These are phyloP conservation scores for Cynoglossus semilaevis DNA, from an alignment of 2,113 vertebrate species.

Conservation along the genomic window DNA sequence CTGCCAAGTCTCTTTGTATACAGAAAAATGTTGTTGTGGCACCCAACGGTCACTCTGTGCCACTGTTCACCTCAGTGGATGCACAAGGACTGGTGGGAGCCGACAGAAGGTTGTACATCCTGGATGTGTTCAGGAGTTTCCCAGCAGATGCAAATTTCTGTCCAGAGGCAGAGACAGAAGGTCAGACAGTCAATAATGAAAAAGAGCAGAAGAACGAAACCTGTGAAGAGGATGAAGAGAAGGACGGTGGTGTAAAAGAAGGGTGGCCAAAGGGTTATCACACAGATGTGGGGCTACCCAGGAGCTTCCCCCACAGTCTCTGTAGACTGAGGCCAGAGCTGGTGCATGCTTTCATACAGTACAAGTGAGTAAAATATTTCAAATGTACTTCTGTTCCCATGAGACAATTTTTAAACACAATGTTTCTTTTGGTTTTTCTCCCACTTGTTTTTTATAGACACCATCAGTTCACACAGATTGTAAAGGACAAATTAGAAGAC, in stretches of 20 bases:
- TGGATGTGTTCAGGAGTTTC: conserved; percentile 78
- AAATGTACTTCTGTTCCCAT: neutral
- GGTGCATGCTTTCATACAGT: conserved; percentile 72
- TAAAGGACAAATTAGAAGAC: conserved; percentile 69
- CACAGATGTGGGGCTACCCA: conserved; percentile 57
- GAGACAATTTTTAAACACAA: neutral
- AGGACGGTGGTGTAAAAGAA: conserved; percentile 22
- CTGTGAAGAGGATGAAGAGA: conserved; percentile 32
- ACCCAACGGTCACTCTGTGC: conserved; percentile 61
- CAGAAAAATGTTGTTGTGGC: conserved; percentile 72
- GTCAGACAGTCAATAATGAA: conserved; percentile 13
- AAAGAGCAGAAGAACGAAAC: conserved; percentile 32
- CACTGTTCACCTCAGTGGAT: conserved; percentile 78
- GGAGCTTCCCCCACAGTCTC: conserved; percentile 69
- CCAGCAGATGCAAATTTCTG: conserved; percentile 80
- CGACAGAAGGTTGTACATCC: conserved; percentile 79
- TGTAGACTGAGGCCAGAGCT: conserved; percentile 79
- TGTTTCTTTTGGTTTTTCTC: conserved; percentile 1
- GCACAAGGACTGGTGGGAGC: conserved; percentile 80
- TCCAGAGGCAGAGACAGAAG: conserved; percentile 36
- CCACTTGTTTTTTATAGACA: conserved; percentile 58
- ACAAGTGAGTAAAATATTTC: conserved; percentile 73
- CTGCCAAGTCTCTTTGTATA: conserved; percentile 73
- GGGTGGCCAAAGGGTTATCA: conserved; percentile 63
- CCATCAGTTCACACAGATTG: conserved; percentile 67